phyloP scores from a whole-genome alignment of 2,113 vertebrate species.

The Microcebus ravelobensis region DNA sequence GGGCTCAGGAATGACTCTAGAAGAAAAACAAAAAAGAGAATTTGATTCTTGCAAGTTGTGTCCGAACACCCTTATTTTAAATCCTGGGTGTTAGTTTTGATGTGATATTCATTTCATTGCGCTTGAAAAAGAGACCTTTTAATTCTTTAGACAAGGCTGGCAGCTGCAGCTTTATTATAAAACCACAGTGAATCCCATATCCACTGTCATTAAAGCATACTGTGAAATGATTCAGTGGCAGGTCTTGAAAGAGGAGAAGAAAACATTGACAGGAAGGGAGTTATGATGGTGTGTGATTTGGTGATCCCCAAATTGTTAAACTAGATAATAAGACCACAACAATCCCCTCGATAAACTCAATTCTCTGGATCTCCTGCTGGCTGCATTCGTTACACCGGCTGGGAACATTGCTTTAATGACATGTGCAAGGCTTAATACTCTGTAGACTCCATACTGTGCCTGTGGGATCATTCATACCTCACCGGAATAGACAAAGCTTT shows the following conservation, averaged over 20 bases:
- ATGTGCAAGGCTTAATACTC: conserved; percentile 61
- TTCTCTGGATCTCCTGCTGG: conserved; percentile 59
- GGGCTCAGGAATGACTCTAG: not conserved
- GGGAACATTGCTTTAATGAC: conserved; percentile 58
- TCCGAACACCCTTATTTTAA: conserved; percentile 53
- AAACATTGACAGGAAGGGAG: conserved; percentile 16
- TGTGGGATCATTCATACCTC: conserved; percentile 46
- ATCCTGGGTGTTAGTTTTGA: conserved; percentile 54
- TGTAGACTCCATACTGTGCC: conserved; percentile 43
- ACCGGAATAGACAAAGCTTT: conserved; percentile 6
- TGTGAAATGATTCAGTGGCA: conserved; percentile 51
- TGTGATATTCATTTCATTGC: conserved; percentile 64
- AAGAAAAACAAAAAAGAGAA: not conserved
- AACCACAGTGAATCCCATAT: conserved; percentile 26
- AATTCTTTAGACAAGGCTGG: conserved; percentile 65
- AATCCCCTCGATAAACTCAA: conserved; percentile 71
- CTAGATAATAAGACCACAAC: conserved; percentile 72
- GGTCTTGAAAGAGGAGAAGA: conserved; percentile 58
- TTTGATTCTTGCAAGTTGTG: conserved; percentile 7
- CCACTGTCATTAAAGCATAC: conserved; percentile 66
- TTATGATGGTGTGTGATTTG: conserved; percentile 47
- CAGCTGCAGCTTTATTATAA: conserved; percentile 59
- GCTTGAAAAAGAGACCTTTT: conserved; percentile 51
- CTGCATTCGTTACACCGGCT: conserved; percentile 76
- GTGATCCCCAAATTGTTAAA: conserved; percentile 79